phyloP scores from a whole-genome alignment of 2,888 invertebrate genomes.

The Parnassius mnemosyne region DNA sequence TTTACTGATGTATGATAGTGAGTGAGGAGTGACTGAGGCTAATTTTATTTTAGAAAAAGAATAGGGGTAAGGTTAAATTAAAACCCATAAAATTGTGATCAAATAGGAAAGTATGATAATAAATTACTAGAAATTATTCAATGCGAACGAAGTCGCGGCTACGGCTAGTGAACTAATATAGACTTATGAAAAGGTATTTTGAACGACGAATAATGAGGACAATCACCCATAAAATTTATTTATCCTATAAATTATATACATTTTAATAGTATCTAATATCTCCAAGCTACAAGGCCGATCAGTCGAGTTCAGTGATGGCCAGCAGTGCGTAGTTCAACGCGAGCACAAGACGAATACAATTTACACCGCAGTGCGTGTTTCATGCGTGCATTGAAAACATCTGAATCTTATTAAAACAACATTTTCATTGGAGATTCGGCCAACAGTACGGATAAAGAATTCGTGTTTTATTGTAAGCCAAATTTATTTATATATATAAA shows the following conservation, averaged over 20 bases:
- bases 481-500: background rate
- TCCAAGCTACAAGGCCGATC: constrained; percentile 49
- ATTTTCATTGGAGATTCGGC: background rate
- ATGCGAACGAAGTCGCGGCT: no score
- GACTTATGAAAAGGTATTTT: no score
- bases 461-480: background rate
- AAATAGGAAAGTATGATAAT: no score
- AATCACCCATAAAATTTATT: no score
- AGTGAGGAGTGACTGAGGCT: no score
- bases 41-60: no score
- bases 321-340: constrained; percentile 51
- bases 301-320: constrained; percentile 34
- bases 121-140: no score
- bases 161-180: no score
- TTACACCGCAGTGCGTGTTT: constrained; percentile 39
- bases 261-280: constrained; percentile 34
- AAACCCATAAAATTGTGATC: no score
- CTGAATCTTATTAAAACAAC: constrained; percentile 7
- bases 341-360: constrained; percentile 48
- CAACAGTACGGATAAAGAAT: background rate
- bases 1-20: no score
- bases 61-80: no score
- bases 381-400: constrained; percentile 33
- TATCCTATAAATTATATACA: background rate
- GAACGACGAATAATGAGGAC: no score